Evolutionary conservation across 2,888 invertebrate genomes (phyloP), one percentile per base, ranked within the genome.

Genomic region (Machimus atricapillus): DNA sequence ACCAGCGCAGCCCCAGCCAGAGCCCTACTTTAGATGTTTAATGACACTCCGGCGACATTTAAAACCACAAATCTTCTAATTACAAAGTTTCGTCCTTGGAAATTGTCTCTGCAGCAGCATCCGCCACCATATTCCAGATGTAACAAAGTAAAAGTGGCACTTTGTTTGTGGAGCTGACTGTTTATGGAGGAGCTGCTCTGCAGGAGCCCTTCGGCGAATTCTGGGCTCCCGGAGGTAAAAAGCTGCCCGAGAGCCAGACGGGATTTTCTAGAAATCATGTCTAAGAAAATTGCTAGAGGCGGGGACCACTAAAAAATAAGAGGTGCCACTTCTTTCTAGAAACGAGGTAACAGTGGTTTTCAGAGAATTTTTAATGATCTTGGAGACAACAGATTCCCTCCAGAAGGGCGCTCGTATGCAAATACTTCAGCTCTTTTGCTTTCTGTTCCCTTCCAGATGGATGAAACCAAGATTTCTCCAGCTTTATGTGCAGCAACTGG

Each of bases 11-110:
- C 31, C 31, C 2, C 31, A 52, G 8, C 27, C 16, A 5, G 12
- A 52, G 52, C 31, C 52, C 79, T 79, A 31, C 79, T 79, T 56
- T n/a, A 14, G 8, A 46, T 43, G 40, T 52, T 79, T 79, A 79
- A 79, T 79, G 79, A 52, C 31, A 79, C 79, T 79, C 66, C 27
- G 52, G 79, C 46, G 79, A 52, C 79, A 79, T 79, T 79, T 79
- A 79, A 79, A 56, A 52, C 79, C 79, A 79, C 79, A 79, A 79
- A 79, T 79, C 79, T 79, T 79, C 79, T 79, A 79, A 79, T 79
- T 79, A 79, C 46, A 31, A 79, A 79, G 79, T 79, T 79, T 79
- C 79, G 43, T 56, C 79, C 79, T 52, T 52, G 52, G 43, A 52
- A 46, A 52, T 79, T 79, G 52, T 52, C 31, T 52, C 31, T 52